Evolutionary conservation across 2,113 vertebrate genomes (phyloP).

Genomic region (Heliornis fulica): DNA sequence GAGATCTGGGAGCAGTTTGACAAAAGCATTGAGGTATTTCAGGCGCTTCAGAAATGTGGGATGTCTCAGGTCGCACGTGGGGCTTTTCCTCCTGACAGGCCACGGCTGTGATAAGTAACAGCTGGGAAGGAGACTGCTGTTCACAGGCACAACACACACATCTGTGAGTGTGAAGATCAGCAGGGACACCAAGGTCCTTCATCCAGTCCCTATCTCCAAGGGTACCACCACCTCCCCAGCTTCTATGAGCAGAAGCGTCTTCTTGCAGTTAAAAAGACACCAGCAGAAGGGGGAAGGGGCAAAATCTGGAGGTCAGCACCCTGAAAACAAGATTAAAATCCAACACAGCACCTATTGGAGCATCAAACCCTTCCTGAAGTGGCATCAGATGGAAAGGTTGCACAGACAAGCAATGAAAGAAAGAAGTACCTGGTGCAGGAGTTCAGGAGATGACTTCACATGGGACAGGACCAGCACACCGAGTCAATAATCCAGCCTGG

Average conservation of each 20-base stretch:
- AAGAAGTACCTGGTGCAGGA: background rate
- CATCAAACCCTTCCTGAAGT: accelerated
- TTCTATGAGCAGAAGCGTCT: background rate
- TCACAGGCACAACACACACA: background rate
- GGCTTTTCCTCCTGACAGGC: background rate
- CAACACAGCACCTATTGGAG: background rate
- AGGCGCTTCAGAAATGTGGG: background rate
- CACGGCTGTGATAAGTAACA: background rate
- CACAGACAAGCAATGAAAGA: background rate
- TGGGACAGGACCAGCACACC: accelerated
- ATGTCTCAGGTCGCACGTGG: background rate
- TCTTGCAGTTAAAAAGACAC: background rate
- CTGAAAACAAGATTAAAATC: background rate
- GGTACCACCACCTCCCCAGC: no score
- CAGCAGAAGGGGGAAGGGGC: accelerated
- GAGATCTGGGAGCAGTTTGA: background rate
- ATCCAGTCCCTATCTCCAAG: background rate
- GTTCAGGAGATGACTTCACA: background rate
- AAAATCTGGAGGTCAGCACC: accelerated
- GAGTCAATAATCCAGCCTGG: background rate
- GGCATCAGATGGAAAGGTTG: background rate
- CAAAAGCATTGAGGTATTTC: background rate
- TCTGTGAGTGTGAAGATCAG: background rate
- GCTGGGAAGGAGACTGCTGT: background rate
- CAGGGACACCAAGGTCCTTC: background rate